A percentile compares a stretch with the other conserved stretches of the same genome.
Evolutionary conservation across 2,888 invertebrate genomes (phyloP).

Genomic region (Cenopis cana): DNA sequence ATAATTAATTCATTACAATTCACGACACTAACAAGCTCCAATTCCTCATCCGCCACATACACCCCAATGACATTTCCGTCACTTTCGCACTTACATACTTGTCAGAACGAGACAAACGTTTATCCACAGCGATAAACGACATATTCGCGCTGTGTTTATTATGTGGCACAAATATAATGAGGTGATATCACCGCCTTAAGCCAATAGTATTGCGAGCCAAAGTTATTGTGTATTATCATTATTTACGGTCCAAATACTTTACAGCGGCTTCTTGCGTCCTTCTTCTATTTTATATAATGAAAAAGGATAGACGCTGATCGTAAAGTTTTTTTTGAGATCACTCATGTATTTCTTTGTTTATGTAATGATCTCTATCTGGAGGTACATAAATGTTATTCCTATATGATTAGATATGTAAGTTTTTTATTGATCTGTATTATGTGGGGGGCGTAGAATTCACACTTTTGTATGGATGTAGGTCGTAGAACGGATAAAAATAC

Average conservation of each 20-base stretch:
- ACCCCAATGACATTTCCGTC: too few species aligned
- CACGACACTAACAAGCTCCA: too few species aligned
- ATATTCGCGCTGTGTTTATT: not conserved
- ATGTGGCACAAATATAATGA: not conserved
- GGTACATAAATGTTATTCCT: slow-evolving; percentile 44
- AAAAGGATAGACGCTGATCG: not conserved
- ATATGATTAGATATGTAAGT: slow-evolving; percentile 48
- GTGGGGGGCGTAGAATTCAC: slow-evolving; percentile 53
- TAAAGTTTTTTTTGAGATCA: not conserved
- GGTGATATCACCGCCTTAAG: slow-evolving; percentile 4
- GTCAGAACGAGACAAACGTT: too few species aligned
- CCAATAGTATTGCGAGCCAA: slow-evolving; percentile 51
- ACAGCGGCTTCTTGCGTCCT: not conserved
- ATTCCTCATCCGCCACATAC: too few species aligned
- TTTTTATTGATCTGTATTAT: slow-evolving; percentile 50
- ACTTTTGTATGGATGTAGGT: slow-evolving; percentile 56
- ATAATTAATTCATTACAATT: too few species aligned
- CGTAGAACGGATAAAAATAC: slow-evolving; percentile 41
- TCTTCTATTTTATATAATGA: not conserved
- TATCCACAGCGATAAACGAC: too few species aligned
- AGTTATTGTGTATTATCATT: slow-evolving; percentile 45
- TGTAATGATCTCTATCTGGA: slow-evolving; percentile 48
- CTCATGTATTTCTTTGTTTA: slow-evolving; percentile 12
- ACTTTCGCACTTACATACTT: too few species aligned
- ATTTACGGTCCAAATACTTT: slow-evolving; percentile 5